phyloP scores from a whole-genome alignment of 2,113 vertebrate species.

The Corythaeola cristata region DNA sequence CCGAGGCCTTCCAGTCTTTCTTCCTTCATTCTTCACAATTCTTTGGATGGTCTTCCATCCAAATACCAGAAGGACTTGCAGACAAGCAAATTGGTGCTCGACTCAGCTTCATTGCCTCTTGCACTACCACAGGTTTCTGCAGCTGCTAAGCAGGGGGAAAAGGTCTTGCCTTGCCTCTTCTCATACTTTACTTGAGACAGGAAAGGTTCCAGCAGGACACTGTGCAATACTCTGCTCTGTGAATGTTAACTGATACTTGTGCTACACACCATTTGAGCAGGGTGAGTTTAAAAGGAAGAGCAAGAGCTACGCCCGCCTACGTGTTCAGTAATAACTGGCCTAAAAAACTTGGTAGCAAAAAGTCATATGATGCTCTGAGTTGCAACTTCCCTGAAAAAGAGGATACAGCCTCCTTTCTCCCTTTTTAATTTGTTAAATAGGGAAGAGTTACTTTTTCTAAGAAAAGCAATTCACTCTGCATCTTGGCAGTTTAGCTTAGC shows the following conservation, averaged over 20 bases:
- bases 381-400: neutral
- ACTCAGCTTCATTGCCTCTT: neutral
- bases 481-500: neutral
- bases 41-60: neutral
- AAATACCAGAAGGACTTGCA: neutral
- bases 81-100: accelerated
- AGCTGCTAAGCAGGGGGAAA: neutral
- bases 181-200: neutral
- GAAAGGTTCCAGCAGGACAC: neutral
- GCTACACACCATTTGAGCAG: neutral
- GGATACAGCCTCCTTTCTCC: neutral
- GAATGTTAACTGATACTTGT: neutral
- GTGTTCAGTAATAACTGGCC: neutral
- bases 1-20: neutral
- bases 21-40: neutral
- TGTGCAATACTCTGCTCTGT: neutral
- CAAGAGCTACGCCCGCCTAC: neutral
- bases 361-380: neutral
- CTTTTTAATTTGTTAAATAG: neutral
- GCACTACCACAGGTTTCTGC: neutral
- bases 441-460: neutral
- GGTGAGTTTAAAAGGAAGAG: neutral
- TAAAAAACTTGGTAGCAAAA: neutral
- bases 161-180: neutral
- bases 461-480: neutral